Conservation (phyloP, 2,797 vertebrate species). For the Chiroxiphia lanceolata region DNA sequence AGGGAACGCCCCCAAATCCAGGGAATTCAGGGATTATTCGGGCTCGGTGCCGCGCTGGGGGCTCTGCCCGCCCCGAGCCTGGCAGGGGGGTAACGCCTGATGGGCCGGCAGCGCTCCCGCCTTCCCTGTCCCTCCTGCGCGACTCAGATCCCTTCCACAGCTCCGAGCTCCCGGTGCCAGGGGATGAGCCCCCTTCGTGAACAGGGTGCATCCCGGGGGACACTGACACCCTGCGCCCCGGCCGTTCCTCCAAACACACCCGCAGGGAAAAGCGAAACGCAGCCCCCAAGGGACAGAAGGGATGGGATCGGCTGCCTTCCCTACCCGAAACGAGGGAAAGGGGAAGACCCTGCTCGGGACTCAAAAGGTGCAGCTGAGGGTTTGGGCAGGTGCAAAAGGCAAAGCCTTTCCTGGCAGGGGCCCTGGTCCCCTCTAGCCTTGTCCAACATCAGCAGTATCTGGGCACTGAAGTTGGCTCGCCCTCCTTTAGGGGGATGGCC, state of each 20-base stretch:
- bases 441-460: not conserved
- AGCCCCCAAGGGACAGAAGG: accelerated
- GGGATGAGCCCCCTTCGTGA: too few species aligned
- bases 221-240: not conserved
- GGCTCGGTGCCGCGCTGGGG: not conserved
- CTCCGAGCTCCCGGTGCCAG: not conserved
- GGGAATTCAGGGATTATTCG: not conserved
- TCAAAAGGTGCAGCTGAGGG: not conserved
- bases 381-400: not conserved
- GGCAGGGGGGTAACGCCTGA: not conserved
- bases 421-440: not conserved
- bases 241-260: accelerated
- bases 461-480: not conserved
- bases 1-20: not conserved
- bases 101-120: not conserved
- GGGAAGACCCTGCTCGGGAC: accelerated
- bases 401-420: not conserved
- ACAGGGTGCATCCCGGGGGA: accelerated
- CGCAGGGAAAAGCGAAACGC: accelerated
- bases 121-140: not conserved
- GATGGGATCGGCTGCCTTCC: accelerated
- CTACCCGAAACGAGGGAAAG: not conserved
- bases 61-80: too few species aligned
- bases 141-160: accelerated
- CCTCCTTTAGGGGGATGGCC: accelerated